A percentile compares a stretch with the other conserved stretches of the same genome.
These are phyloP conservation scores for Biston betularia DNA, from an alignment of 2,888 invertebrate genomes.

Conservation along the genomic window DNA sequence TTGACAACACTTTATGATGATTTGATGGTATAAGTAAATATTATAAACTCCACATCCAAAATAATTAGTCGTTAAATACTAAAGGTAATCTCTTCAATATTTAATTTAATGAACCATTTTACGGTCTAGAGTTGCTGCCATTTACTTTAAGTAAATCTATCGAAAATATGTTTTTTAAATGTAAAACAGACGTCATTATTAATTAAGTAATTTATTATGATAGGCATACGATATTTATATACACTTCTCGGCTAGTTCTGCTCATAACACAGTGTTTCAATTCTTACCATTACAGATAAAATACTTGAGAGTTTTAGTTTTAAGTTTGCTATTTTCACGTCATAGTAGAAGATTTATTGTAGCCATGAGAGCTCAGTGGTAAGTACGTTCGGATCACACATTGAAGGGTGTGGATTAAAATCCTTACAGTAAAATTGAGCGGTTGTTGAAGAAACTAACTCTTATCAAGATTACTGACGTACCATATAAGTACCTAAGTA, in stretches of 20 bases:
- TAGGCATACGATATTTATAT: too few species aligned
- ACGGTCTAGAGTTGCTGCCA: not conserved
- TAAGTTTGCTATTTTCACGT: too few species aligned
- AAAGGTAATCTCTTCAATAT: not conserved
- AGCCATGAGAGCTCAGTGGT: too few species aligned
- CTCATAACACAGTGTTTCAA: not conserved
- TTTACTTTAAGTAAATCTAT: not conserved
- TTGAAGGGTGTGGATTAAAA: too few species aligned
- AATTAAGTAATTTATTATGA: too few species aligned
- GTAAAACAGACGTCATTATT: not conserved
- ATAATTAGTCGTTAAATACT: not conserved
- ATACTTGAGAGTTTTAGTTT: too few species aligned
- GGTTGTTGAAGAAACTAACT: too few species aligned
- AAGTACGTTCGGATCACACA: too few species aligned
- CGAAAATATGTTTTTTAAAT: not conserved
- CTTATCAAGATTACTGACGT: too few species aligned
- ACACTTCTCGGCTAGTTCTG: not conserved
- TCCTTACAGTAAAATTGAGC: too few species aligned
- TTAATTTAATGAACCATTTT: not conserved
- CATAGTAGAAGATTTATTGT: too few species aligned
- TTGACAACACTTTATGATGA: constrained; percentile 2
- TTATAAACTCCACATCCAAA: not conserved
- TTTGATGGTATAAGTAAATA: not conserved
- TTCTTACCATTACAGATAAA: not conserved
- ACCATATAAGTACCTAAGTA: not conserved